These are phyloP conservation scores for Elephantulus edwardii DNA, from an alignment of 2,113 vertebrate species.

Conservation along the genomic window DNA sequence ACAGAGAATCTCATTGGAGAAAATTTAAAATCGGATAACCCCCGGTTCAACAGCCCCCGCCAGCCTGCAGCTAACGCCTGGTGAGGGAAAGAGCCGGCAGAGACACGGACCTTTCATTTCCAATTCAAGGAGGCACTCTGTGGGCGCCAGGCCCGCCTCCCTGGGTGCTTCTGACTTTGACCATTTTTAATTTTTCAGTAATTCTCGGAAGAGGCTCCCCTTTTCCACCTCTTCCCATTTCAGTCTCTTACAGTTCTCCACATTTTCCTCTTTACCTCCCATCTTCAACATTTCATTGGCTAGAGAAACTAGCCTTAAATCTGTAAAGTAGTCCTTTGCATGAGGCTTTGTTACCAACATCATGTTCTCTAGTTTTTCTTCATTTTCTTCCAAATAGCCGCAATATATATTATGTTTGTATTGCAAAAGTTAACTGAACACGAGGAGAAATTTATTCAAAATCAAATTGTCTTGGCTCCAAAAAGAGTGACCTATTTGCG, in stretches of 20 bases:
- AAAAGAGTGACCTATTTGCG: slow-evolving; percentile 48
- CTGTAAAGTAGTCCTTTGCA: slow-evolving; percentile 30
- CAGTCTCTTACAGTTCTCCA: background rate
- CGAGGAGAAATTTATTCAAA: slow-evolving; percentile 43
- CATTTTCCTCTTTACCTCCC: background rate
- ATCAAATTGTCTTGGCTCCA: slow-evolving; percentile 27
- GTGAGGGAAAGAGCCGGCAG: background rate
- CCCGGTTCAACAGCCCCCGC: background rate
- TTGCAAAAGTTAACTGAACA: slow-evolving; percentile 11
- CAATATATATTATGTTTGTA: background rate
- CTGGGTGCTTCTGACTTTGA: no score
- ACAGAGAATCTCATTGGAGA: background rate
- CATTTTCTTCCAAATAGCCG: slow-evolving; percentile 13
- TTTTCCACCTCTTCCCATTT: background rate
- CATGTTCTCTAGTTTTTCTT: background rate
- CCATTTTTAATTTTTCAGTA: background rate
- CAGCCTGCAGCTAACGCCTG: rapidly evolving
- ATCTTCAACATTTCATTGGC: background rate
- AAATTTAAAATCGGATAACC: background rate
- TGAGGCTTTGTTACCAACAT: background rate
- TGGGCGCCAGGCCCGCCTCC: background rate
- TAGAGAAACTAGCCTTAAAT: background rate
- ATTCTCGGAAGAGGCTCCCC: background rate
- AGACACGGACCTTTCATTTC: background rate
- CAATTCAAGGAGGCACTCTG: background rate